Conservation (phyloP, 2,797 vertebrate genomes). For the Acridotheres tristis region DNA sequence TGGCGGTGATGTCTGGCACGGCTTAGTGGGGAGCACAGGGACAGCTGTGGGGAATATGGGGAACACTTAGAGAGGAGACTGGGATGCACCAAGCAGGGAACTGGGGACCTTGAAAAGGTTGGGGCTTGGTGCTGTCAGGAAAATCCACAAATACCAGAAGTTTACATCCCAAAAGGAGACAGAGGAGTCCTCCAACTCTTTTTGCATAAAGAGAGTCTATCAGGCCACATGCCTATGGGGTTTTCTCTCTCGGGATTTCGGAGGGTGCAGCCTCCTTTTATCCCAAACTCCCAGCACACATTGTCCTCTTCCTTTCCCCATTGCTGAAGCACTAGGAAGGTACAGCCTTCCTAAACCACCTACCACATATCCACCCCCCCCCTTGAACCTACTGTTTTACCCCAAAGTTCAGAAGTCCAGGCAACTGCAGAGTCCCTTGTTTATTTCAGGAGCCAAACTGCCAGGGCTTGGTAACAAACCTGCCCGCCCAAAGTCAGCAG, state of each 20-base stretch:
- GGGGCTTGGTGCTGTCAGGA: background rate
- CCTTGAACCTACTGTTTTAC: background rate
- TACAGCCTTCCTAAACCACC: too few relatives aligned
- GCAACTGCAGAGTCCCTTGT: background rate
- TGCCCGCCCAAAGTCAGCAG: background rate
- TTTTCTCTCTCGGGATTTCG: fast-evolving
- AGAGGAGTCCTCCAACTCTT: background rate
- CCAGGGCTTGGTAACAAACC: background rate
- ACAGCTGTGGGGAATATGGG: background rate
- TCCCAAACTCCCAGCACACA: fast-evolving
- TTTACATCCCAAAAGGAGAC: background rate
- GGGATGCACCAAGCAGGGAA: background rate
- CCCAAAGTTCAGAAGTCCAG: too few relatives aligned
- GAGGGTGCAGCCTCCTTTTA: background rate
- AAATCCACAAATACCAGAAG: background rate
- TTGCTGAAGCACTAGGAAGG: background rate
- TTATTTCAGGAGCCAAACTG: background rate
- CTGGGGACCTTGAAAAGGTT: fast-evolving
- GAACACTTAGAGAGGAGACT: fast-evolving
- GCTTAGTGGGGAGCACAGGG: background rate
- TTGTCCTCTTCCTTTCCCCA: background rate
- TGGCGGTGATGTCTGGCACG: fast-evolving
- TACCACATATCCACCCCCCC: background rate
- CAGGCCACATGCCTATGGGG: fast-evolving
- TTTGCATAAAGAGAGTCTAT: fast-evolving